These are phyloP conservation scores for Rotaria magnacalcarata DNA, from an alignment of 2,888 invertebrate genomes.

Conservation along the genomic window DNA sequence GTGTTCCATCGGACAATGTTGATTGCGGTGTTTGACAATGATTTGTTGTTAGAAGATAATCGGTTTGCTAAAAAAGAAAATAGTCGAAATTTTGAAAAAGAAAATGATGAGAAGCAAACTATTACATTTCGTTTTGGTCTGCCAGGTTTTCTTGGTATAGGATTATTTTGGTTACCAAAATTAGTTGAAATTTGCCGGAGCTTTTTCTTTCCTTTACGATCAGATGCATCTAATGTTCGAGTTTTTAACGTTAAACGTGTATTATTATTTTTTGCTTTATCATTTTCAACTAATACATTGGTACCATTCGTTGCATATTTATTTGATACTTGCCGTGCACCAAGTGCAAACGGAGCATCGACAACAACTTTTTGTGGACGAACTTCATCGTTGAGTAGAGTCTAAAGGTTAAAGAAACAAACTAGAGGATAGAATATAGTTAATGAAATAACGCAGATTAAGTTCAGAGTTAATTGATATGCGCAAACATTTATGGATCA, in stretches of 20 bases:
- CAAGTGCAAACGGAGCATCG: neutral
- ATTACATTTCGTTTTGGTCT: conserved; percentile 10
- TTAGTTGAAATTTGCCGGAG: neutral
- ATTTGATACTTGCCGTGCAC: neutral
- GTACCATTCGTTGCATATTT: neutral
- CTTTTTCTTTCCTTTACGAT: neutral
- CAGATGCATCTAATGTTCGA: neutral
- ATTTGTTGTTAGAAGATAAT: neutral
- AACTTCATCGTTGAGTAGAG: conserved; percentile 6
- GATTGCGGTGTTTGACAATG: neutral
- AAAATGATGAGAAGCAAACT: too few relatives aligned
- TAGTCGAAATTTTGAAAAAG: too few relatives aligned
- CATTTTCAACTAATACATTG: neutral
- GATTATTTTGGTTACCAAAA: neutral
- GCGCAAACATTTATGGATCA: too few relatives aligned
- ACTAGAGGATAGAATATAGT: too few relatives aligned
- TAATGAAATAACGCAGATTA: too few relatives aligned
- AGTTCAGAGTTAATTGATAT: too few relatives aligned
- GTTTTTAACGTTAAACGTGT: neutral
- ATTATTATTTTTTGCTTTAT: neutral
- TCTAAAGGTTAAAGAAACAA: neutral
- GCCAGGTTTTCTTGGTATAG: neutral
- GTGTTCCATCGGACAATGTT: neutral
- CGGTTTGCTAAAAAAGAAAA: neutral
- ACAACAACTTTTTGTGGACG: conserved; percentile 36